Conservation (phyloP, 2,888 invertebrate species). For the Drosophila mayaguana region DNA sequence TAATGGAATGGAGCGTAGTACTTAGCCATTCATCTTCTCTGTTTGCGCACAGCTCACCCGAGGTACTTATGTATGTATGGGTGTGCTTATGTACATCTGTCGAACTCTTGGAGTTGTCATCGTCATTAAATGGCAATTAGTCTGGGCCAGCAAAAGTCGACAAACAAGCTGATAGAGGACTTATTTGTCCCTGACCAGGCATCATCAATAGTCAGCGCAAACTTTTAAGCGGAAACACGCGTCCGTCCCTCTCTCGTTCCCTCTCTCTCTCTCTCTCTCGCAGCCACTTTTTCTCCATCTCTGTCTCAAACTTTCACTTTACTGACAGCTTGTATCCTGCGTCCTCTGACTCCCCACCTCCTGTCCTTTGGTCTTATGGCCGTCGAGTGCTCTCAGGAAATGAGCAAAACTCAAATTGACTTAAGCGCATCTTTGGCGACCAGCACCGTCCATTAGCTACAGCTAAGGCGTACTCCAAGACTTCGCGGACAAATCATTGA, state of each 20-base stretch:
- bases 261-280: not conserved
- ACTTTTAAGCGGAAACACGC: slow-evolving; percentile 77
- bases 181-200: slow-evolving; percentile 3
- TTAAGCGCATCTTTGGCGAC: slow-evolving; percentile 59
- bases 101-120: slow-evolving; percentile 62
- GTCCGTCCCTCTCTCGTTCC: slow-evolving; percentile 5
- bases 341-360: not conserved
- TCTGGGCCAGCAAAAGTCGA: slow-evolving; percentile 34
- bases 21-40: not conserved
- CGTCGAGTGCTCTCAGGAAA: slow-evolving; percentile 33
- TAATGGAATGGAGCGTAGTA: not conserved
- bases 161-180: slow-evolving; percentile 47
- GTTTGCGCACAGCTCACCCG: slow-evolving; percentile 27
- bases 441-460: slow-evolving; percentile 42
- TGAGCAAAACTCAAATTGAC: slow-evolving; percentile 69
- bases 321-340: slow-evolving; percentile 29
- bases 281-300: not conserved
- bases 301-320: slow-evolving; percentile 39
- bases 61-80: not conserved
- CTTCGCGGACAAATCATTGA: slow-evolving; percentile 59
- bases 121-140: slow-evolving; percentile 76
- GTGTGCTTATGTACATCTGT: slow-evolving; percentile 24
- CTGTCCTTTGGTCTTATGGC: not conserved
- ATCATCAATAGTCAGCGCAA: slow-evolving; percentile 45
- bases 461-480: slow-evolving; percentile 23